phyloP scores from a whole-genome alignment of 2,797 vertebrate species.

The Melanotaenia pygmaea region DNA sequence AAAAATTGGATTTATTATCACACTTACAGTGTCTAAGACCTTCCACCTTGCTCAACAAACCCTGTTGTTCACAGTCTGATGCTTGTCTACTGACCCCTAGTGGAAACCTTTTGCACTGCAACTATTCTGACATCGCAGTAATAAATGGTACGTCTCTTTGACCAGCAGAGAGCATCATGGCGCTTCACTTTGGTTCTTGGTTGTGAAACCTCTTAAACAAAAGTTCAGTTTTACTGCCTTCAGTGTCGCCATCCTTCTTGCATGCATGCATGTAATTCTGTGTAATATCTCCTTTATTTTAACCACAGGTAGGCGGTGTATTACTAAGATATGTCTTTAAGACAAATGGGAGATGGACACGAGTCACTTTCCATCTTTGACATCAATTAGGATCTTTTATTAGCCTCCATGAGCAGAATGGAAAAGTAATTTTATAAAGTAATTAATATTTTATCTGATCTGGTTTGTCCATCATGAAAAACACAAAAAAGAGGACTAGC shows the following conservation, averaged over 20 bases:
- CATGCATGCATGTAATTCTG: not conserved
- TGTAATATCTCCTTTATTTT: not conserved
- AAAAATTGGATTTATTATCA: not conserved
- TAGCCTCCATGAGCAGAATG: not conserved
- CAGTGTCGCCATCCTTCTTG: no score
- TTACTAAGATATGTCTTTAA: not conserved
- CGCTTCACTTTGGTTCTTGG: not conserved
- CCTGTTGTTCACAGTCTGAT: no score
- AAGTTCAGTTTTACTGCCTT: not conserved
- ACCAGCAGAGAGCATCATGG: conserved; percentile 25
- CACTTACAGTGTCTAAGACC: no score
- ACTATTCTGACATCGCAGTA: no score
- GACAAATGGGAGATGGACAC: not conserved
- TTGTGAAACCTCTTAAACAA: not conserved
- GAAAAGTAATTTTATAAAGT: not conserved
- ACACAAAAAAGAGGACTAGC: not conserved
- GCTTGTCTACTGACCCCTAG: no score
- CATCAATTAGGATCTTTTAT: not conserved
- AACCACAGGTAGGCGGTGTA: not conserved
- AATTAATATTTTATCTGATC: not conserved
- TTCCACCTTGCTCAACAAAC: no score
- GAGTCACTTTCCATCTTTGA: not conserved
- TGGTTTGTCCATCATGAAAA: not conserved
- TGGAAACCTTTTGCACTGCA: no score
- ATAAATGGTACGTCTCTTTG: not conserved